Base-by-base conservation (phyloP, 2,888 invertebrate genomes). In the Drosophila ustulata region DNA sequence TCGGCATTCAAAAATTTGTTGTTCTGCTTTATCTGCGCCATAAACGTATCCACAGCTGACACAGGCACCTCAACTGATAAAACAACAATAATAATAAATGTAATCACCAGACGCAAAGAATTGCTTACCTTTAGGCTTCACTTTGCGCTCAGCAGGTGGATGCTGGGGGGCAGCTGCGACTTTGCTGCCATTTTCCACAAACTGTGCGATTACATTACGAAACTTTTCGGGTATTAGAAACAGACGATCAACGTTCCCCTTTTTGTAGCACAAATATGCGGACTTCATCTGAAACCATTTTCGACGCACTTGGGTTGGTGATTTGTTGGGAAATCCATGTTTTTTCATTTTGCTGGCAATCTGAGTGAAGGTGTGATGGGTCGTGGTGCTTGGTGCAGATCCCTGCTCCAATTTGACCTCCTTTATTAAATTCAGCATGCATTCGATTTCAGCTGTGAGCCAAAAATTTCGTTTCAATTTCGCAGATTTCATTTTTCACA, bases 281-380 rank as follows among this genome's bases (percentile, higher is more conserved):
- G 91, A 91, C 56, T 90, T 90, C 90, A 90, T 90, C 71, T 90
- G 90, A 59, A 90, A 90, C 90, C 90, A 90, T 41, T 90, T 90
- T 4, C 90, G 71, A 28, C 90, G 74, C 5, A 90, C 89, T 72
- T 90, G 90, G 0, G 91, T 89, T 2, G 90, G 88, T 2, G 91
- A 84, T 65, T 90, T 90, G 55, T 90, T 91, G 3, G 90, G 88
- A 41, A 88, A 90, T 30, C 91, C 90, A 26, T 77, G 74, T 13
- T 80, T 88, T 63, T 80, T 88, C 90, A 90, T 90, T 70, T 85
- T 88, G 28, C 79, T 89, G 0, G 90, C 90, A 28, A 90, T 90
- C 66, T 90, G 90, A 0, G 88, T 81, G 56, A 90, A 90, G 0
- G 90, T 91, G 26, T 82, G 86, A 28, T 91, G 90, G 0, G 82